phyloP scores from a whole-genome alignment of 2,888 invertebrate species.

The Keiferia lycopersicella region DNA sequence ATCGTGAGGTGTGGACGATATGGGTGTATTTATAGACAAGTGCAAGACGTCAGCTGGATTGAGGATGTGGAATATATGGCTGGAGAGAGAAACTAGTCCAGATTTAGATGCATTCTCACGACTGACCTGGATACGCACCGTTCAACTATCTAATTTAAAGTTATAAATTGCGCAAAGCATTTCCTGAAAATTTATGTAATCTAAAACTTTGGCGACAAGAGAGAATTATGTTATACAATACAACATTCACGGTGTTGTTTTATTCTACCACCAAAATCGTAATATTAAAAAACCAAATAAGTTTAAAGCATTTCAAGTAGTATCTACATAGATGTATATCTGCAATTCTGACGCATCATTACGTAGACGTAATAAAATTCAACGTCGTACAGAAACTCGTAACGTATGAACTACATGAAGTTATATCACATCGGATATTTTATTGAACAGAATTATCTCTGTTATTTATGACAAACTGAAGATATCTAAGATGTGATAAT shows the following conservation, averaged over 20 bases:
- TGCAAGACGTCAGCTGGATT: slow-evolving; percentile 2
- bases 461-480: too few relatives aligned
- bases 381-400: neutral
- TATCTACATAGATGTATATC: neutral
- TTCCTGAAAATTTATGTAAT: too few relatives aligned
- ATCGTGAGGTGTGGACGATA: slow-evolving; percentile 4
- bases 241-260: too few relatives aligned
- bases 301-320: neutral
- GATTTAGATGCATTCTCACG: slow-evolving; percentile 3
- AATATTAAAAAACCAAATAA: neutral
- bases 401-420: neutral
- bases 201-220: too few relatives aligned
- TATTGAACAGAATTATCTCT: neutral
- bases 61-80: neutral
- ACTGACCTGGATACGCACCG: neutral
- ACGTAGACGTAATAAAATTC: neutral
- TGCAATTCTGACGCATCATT: neutral
- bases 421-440: neutral
- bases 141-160: neutral
- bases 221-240: too few relatives aligned
- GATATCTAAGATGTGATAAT: too few relatives aligned
- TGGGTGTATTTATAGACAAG: slow-evolving; percentile 16
- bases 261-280: neutral
- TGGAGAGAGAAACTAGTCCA: neutral
- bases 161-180: neutral